Evolutionary conservation across 2,113 vertebrate genomes (phyloP).

Genomic region (Menura novaehollandiae): DNA sequence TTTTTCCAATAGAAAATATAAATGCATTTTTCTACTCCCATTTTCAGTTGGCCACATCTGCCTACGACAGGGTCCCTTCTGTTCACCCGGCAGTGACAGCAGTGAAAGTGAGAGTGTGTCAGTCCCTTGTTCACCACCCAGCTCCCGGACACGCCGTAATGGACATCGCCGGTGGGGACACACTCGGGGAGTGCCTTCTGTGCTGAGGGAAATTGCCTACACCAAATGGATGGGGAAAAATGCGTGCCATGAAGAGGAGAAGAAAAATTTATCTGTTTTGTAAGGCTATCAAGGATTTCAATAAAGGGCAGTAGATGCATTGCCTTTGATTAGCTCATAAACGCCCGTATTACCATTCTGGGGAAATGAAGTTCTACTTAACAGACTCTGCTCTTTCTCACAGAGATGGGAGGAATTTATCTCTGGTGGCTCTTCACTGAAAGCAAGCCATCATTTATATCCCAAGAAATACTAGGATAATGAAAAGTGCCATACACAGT

Average conservation of each 20-base stretch:
- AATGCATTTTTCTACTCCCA: not conserved
- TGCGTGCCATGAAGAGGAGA: not conserved
- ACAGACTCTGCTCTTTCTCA: not conserved
- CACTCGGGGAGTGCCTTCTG: not conserved
- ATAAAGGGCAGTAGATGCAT: not conserved
- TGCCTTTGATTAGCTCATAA: constrained; percentile 13
- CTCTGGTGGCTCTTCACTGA: not conserved
- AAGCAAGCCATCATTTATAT: not conserved
- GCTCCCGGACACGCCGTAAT: not conserved
- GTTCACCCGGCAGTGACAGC: not conserved
- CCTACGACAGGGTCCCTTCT: not conserved
- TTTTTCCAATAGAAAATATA: not conserved
- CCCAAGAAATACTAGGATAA: not conserved
- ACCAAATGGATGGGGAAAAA: not conserved
- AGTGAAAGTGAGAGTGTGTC: not conserved
- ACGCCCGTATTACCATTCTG: not conserved
- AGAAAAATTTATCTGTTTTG: not conserved
- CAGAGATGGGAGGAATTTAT: not conserved
- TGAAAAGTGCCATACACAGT: not conserved
- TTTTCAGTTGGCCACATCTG: not conserved
- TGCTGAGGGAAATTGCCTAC: not conserved
- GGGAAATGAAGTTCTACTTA: not conserved
- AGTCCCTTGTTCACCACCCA: not conserved
- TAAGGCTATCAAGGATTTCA: constrained; percentile 4
- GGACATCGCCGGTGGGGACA: not conserved